Evolutionary conservation across 2,113 vertebrate genomes (phyloP).

Genomic region (Hippolais icterina): DNA sequence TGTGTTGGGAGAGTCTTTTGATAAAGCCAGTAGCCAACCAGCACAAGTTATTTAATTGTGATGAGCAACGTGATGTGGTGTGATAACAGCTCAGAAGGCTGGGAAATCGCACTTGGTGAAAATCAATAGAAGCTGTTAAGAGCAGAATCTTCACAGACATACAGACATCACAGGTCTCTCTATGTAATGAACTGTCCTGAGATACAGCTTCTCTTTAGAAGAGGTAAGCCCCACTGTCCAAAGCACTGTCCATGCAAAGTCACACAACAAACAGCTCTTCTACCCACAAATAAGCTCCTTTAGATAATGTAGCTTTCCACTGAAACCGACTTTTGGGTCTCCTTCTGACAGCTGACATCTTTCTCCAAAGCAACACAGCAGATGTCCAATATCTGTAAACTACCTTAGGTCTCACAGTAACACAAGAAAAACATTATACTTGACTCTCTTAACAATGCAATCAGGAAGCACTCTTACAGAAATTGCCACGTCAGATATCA

Average conservation of each 20-base stretch:
- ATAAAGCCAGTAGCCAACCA: neutral
- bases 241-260: neutral
- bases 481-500: neutral
- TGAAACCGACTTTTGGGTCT: neutral
- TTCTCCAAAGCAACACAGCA: neutral
- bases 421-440: neutral
- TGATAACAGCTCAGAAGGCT: neutral
- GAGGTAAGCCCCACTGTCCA: neutral
- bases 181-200: neutral
- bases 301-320: neutral
- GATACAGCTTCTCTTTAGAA: neutral
- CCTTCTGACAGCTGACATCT: neutral
- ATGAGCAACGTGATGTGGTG: neutral
- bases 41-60: neutral
- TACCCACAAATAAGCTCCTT: neutral
- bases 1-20: neutral
- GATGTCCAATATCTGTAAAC: neutral
- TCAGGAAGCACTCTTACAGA: neutral
- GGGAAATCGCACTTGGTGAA: neutral
- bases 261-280: neutral
- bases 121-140: neutral
- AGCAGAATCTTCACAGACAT: neutral
- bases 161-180: neutral
- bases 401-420: neutral
- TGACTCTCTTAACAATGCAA: neutral